Evolutionary conservation across 1,140 invertebrate species (phyloP).

Genomic region (Marisa cornuarietis): DNA sequence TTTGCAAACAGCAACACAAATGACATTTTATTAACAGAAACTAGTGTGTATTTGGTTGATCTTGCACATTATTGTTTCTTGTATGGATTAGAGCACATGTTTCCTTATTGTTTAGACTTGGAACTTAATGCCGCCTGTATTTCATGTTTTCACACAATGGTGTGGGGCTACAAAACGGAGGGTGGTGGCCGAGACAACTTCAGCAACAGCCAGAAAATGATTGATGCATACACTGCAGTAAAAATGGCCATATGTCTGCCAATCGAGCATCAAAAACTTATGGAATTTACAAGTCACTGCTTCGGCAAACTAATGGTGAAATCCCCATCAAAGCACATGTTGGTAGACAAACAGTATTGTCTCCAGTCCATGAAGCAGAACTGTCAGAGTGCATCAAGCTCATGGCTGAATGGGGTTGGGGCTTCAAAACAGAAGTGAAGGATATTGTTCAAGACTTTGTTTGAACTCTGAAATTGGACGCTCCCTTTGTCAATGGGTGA

Average conservation of each 20-base stretch:
- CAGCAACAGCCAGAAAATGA: neutral
- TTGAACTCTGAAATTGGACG: no score
- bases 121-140: neutral
- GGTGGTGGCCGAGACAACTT: neutral
- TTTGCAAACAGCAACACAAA: no score
- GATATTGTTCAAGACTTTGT: no score
- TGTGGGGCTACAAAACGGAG: neutral
- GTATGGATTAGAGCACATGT: no score
- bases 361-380: neutral
- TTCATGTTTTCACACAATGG: constrained; percentile 1
- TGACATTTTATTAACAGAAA: no score
- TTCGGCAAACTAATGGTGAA: neutral
- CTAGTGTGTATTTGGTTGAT: no score
- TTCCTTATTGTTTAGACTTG: no score
- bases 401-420: no score
- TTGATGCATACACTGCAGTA: constrained; percentile 2
- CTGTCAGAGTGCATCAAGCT: no score
- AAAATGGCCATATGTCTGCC: neutral
- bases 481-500: no score
- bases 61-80: no score
- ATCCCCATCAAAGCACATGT: neutral
- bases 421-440: no score
- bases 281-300: neutral
- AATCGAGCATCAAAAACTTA: neutral
- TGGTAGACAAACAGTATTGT: neutral